phyloP scores from a whole-genome alignment of 1,140 invertebrate genomes.

The Cydia strobilella region DNA sequence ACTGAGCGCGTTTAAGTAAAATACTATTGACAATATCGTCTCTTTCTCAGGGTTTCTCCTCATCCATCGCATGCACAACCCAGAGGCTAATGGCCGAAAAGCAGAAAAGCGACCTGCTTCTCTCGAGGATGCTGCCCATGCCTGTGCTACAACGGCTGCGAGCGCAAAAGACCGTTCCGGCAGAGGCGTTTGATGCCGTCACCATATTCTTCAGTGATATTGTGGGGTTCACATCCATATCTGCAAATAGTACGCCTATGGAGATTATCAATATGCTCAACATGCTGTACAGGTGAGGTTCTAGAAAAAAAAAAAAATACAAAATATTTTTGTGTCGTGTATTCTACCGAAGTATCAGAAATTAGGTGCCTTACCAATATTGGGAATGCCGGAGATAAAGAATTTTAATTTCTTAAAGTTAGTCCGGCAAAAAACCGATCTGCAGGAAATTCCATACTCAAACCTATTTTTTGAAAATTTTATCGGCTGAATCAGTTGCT shows the following conservation, averaged over 20 bases:
- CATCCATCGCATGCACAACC: slow-evolving; percentile 86
- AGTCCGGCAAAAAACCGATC: no score
- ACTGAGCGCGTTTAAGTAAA: no score
- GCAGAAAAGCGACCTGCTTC: slow-evolving; percentile 85
- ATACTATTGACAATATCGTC: not conserved
- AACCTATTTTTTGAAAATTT: no score
- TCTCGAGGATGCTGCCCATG: slow-evolving; percentile 87
- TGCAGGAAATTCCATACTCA: no score
- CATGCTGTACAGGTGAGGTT: slow-evolving; percentile 66
- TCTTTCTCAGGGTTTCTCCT: slow-evolving; percentile 84
- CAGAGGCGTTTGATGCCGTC: slow-evolving; percentile 86
- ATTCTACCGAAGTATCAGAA: no score
- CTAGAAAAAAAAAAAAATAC: not conserved
- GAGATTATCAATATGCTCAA: slow-evolving; percentile 82
- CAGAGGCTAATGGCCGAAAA: slow-evolving; percentile 87
- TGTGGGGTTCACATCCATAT: slow-evolving; percentile 89
- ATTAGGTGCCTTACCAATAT: no score
- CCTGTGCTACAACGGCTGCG: slow-evolving; percentile 84
- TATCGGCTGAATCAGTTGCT: no score
- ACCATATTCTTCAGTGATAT: slow-evolving; percentile 92
- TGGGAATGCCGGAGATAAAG: no score
- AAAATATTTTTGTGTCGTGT: no score
- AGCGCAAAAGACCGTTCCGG: slow-evolving; percentile 84
- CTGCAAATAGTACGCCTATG: slow-evolving; percentile 86
- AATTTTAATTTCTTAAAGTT: no score